Percentiles rank a stretch among this genome's conserved stretches.
Conservation (phyloP, 2,113 vertebrate genomes). For the Dasyornis broadbenti region DNA sequence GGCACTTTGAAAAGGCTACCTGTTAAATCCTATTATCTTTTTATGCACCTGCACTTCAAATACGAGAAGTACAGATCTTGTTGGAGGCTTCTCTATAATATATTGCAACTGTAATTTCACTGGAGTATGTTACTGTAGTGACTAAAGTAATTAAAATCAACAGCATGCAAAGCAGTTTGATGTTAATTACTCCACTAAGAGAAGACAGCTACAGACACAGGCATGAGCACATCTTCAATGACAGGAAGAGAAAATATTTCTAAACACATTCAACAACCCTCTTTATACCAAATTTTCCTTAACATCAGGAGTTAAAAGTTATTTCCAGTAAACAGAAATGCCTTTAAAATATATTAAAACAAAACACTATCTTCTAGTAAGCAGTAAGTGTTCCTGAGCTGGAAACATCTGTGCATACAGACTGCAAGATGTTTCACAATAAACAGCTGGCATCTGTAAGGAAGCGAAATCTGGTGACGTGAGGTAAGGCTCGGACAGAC, state of each 20-base stretch:
- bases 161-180: background rate
- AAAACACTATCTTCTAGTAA: background rate
- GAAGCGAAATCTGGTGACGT: background rate
- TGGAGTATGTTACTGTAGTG: background rate
- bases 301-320: background rate
- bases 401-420: background rate
- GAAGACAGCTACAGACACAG: background rate
- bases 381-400: background rate
- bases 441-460: background rate
- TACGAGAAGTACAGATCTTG: background rate
- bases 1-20: background rate
- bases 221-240: background rate
- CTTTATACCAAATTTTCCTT: background rate
- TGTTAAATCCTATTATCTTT: background rate
- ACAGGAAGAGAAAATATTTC: background rate
- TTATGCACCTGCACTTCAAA: background rate
- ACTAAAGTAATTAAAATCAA: constrained; percentile 3
- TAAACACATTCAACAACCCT: background rate
- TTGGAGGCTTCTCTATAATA: background rate
- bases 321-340: background rate
- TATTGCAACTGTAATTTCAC: background rate
- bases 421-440: background rate
- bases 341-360: background rate
- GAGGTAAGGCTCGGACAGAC: background rate
- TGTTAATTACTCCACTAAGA: background rate